Base-by-base conservation (phyloP, 2,797 vertebrate species). In the Moxostoma hubbsi region DNA sequence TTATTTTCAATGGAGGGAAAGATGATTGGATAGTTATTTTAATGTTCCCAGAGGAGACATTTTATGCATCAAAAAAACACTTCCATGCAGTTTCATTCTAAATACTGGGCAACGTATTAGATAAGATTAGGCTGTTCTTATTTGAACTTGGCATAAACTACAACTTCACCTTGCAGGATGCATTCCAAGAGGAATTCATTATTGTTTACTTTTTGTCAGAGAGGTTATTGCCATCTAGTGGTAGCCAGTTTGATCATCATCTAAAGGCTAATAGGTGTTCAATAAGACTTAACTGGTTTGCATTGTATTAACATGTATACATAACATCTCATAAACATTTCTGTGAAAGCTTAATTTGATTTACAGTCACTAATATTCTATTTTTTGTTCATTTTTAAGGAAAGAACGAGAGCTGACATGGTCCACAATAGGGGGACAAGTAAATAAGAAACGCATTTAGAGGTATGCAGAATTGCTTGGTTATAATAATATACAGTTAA, bases 151-250 rank as follows among this genome's bases (percentile, higher is more conserved):
- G 36, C 36, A 4, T 36, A 36, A 36, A 36, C 36, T 3, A 36
- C 4, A 36, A 36, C 36, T 36, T 36, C 36, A 36, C 3, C 18
- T 3, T 36, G 36, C 36, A 36, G 36, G 4, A 36, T 36, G 36
- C 36, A 89, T 88, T 89, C 85, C 75, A 49, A 70, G 51, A 36
- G 64, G 8, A 80, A 73, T 50, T 50, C 57, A 77, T 50, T 8
- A 4, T 71, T 45, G 59, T 63, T 10, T 43, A 43, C 10, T 59
- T 69, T 10, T 62, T 76, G 51, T 36, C 36, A 36, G 36, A 47
- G 55, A 70, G 82, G 88, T 82, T 85, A 84, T n/a, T 87, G 78
- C 90, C 93, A 91, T 84, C 93, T 94, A 89, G 88, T 92, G 93
- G 88, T 89, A 18, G 78, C 18, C 12, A 13, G 9, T 13, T 50